Evolutionary conservation across 2,888 invertebrate genomes (phyloP).

Genomic region (Microplitis manilae): DNA sequence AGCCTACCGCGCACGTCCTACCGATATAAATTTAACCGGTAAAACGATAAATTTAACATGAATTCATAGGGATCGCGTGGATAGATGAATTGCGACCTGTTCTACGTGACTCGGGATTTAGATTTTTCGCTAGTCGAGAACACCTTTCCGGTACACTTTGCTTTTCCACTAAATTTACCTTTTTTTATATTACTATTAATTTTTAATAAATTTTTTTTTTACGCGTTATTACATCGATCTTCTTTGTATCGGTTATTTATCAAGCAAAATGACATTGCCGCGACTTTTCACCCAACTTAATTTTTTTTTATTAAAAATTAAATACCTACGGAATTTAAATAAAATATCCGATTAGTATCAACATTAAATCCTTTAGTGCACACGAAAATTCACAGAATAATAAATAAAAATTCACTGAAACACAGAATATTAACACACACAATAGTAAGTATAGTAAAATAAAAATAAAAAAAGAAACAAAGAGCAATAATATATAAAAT

Average conservation of each 20-base stretch:
- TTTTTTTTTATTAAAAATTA: too few relatives aligned
- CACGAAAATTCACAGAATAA: neutral
- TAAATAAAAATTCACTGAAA: neutral
- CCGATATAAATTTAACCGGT: slow-evolving; percentile 51
- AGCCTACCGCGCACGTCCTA: slow-evolving; percentile 43
- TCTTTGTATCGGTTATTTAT: neutral
- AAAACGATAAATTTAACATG: slow-evolving; percentile 51
- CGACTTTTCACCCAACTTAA: too few relatives aligned
- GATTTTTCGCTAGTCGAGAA: slow-evolving; percentile 45
- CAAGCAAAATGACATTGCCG: too few relatives aligned
- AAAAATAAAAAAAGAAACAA: slow-evolving; percentile 5
- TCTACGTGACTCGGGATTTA: slow-evolving; percentile 49
- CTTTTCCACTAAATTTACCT: neutral
- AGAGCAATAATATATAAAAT: neutral
- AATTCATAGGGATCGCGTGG: slow-evolving; percentile 49
- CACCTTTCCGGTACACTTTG: slow-evolving; percentile 22
- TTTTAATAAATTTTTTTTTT: neutral
- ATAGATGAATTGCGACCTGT: slow-evolving; percentile 51
- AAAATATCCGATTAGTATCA: too few relatives aligned
- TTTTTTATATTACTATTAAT: neutral
- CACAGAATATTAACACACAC: neutral
- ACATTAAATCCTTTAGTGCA: too few relatives aligned
- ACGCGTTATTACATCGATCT: neutral
- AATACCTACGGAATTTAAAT: too few relatives aligned
- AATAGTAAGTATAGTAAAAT: neutral